These are phyloP conservation scores for Drosophila lacteicornis DNA, from an alignment of 1,140 invertebrate species.

Conservation along the genomic window DNA sequence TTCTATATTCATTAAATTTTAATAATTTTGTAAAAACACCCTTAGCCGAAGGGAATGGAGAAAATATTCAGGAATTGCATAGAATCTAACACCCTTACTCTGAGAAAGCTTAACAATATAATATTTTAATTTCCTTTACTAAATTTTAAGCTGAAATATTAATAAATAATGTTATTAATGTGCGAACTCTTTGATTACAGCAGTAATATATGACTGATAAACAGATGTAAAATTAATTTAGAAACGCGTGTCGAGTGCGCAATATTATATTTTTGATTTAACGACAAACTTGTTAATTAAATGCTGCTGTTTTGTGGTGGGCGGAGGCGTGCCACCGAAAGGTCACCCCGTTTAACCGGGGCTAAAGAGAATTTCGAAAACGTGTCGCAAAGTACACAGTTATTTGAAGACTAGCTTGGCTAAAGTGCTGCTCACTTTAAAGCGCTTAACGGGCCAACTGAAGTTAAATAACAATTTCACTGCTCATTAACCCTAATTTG, in stretches of 20 bases:
- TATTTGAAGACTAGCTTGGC: conserved; percentile 46
- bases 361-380: conserved; percentile 65
- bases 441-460: conserved; percentile 73
- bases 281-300: conserved; percentile 51
- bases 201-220: neutral
- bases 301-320: conserved; percentile 24
- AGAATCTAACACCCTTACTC: no score
- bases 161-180: neutral
- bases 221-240: neutral
- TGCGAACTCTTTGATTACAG: neutral
- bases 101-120: no score
- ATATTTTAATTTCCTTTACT: neutral
- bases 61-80: no score
- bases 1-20: no score
- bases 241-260: conserved; percentile 54
- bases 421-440: conserved; percentile 69
- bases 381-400: conserved; percentile 70
- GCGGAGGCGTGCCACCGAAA: neutral
- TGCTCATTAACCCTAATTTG: conserved; percentile 84
- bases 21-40: no score
- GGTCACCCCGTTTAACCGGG: conserved; percentile 20
- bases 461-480: conserved; percentile 84
- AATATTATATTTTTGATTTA: conserved; percentile 68
- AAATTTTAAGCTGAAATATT: neutral
- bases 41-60: no score